Percentiles rank a stretch among this genome's conserved stretches.
Evolutionary conservation across 2,113 vertebrate genomes (phyloP).

Genomic region (Sisor rabdophorus): DNA sequence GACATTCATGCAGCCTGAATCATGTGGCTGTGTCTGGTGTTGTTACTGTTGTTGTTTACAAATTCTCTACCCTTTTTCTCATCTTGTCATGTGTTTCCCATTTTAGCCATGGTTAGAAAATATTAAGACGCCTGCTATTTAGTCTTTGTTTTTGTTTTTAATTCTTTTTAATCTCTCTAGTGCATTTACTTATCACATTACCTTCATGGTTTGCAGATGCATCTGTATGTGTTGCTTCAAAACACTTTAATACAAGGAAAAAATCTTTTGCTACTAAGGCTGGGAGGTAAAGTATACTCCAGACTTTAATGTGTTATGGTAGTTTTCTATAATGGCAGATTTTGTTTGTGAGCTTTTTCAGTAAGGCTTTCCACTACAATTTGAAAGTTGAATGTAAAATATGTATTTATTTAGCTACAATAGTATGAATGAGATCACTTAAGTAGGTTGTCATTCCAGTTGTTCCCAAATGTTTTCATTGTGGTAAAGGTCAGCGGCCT

Average conservation of each 20-base stretch:
- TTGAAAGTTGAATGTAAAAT: too few relatives aligned
- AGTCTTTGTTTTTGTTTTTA: too few relatives aligned
- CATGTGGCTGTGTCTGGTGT: slow-evolving; percentile 5
- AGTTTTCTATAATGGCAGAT: neutral
- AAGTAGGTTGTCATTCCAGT: too few relatives aligned
- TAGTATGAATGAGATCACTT: too few relatives aligned
- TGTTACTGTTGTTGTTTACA: slow-evolving; percentile 18
- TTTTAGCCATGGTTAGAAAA: neutral
- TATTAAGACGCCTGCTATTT: neutral
- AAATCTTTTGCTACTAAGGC: neutral
- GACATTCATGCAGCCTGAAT: neutral
- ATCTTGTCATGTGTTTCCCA: neutral
- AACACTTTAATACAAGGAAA: neutral
- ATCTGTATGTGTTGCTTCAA: neutral
- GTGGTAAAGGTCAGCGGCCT: too few relatives aligned
- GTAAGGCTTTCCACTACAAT: too few relatives aligned
- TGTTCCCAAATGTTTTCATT: too few relatives aligned
- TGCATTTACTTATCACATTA: neutral
- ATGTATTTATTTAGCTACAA: too few relatives aligned
- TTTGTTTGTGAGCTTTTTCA: too few relatives aligned
- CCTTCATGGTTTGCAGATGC: slow-evolving; percentile 1
- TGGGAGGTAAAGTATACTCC: neutral
- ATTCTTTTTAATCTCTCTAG: slow-evolving; percentile 15
- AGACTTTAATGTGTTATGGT: neutral
- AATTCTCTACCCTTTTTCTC: neutral